Conservation (phyloP, 2,797 vertebrate species). For the Gobionotothen gibberifrons region DNA sequence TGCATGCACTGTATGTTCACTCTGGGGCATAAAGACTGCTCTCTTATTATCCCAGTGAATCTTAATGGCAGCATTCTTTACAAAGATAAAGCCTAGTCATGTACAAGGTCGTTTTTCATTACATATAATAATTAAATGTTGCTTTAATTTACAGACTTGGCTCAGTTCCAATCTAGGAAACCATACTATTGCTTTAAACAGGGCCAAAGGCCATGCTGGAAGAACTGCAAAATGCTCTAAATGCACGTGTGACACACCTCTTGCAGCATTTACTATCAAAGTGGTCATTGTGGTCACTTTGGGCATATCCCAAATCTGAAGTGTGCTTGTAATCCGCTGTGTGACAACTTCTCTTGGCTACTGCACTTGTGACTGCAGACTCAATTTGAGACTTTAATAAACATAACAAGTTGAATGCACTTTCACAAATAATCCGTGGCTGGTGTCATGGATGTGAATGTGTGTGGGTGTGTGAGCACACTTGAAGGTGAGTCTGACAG, state of each 20-base stretch:
- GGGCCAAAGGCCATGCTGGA: conserved; percentile 6
- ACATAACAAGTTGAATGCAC: conserved; percentile 11
- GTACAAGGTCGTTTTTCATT: conserved; percentile 5
- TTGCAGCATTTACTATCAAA: conserved; percentile 37
- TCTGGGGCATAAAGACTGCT: conserved; percentile 9
- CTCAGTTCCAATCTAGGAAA: conserved; percentile 13
- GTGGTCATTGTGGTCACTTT: conserved; percentile 33
- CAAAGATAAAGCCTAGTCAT: neutral
- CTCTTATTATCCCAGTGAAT: conserved; percentile 26
- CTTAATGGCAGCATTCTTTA: conserved; percentile 16
- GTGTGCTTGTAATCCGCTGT: conserved; percentile 41
- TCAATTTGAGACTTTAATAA: conserved; percentile 23
- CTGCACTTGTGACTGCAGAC: neutral
- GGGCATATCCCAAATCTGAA: conserved; percentile 49
- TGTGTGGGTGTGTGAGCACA: conserved; percentile 6
- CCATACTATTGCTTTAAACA: neutral
- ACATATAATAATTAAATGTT: conserved; percentile 3
- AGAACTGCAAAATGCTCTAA: conserved; percentile 16
- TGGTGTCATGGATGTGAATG: no score
- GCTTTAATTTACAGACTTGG: conserved; percentile 10
- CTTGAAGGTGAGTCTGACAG: conserved; percentile 32
- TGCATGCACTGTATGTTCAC: conserved; percentile 30
- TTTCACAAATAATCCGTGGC: conserved; percentile 6
- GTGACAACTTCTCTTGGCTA: conserved; percentile 19
- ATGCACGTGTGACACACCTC: conserved; percentile 10